Conservation (phyloP, 2,888 invertebrate genomes). For the Nephrotoma flavescens region DNA sequence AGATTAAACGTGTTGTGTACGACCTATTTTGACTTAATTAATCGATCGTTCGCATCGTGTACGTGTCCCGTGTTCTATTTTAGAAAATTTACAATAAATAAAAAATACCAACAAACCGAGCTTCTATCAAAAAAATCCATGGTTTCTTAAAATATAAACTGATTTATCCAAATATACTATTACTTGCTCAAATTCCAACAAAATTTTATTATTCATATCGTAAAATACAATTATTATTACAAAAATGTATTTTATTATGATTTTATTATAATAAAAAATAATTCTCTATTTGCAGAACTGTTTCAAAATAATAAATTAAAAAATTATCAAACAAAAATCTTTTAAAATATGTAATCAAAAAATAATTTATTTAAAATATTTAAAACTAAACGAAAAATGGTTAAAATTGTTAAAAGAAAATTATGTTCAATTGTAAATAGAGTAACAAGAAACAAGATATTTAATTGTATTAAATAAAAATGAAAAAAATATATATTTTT, state of each 20-base stretch:
- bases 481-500: background rate
- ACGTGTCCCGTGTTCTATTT: background rate
- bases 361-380: background rate
- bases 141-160: background rate
- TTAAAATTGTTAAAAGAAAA: background rate
- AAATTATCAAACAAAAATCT: background rate
- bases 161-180: background rate
- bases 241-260: background rate
- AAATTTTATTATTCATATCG: background rate
- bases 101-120: background rate
- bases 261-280: background rate
- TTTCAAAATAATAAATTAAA: background rate
- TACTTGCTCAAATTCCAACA: background rate
- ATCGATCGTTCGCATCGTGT: no score
- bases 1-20: background rate
- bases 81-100: background rate
- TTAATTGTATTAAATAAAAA: background rate
- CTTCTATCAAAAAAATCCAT: background rate
- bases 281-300: background rate
- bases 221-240: background rate
- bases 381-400: background rate
- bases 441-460: background rate
- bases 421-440: background rate
- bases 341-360: background rate
- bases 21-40: background rate